A percentile compares a stretch with the other conserved stretches of the same genome.
phyloP scores from a whole-genome alignment of 2,888 invertebrate genomes.

The Athrips mouffetella region DNA sequence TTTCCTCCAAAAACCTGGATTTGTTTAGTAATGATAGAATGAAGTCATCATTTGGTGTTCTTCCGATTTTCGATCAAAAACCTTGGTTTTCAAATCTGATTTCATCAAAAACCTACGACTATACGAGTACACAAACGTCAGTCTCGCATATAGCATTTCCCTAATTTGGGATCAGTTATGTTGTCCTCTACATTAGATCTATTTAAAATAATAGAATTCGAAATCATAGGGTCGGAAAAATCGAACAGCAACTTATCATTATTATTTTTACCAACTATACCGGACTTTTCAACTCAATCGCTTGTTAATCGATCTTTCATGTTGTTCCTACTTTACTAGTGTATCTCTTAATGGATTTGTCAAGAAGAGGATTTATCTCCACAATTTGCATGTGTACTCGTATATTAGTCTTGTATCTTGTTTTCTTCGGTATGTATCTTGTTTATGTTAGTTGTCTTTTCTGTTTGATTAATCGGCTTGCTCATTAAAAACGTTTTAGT shows the following conservation, averaged over 20 bases:
- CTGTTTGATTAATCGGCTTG: background rate
- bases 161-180: too few relatives aligned
- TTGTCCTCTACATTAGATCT: too few relatives aligned
- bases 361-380: constrained; percentile 18
- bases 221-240: too few relatives aligned
- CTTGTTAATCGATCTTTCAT: constrained; percentile 8
- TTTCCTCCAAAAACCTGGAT: too few relatives aligned
- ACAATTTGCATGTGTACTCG: constrained; percentile 15
- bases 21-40: too few relatives aligned
- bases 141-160: too few relatives aligned
- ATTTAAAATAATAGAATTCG: too few relatives aligned
- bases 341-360: constrained; percentile 21
- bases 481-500: background rate
- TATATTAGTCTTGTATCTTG: constrained; percentile 15
- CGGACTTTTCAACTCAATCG: background rate
- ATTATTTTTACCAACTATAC: background rate
- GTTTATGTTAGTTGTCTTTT: constrained; percentile 4
- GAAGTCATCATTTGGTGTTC: too few relatives aligned
- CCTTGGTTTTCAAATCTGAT: too few relatives aligned
- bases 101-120: too few relatives aligned
- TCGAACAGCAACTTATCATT: background rate
- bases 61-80: too few relatives aligned
- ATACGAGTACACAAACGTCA: too few relatives aligned
- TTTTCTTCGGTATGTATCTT: constrained; percentile 8
- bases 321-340: constrained; percentile 11